Evolutionary conservation across 37 sponge, comb jelly and placozoan species (phyloP).

Genomic region (Ephydatia muelleri): DNA sequence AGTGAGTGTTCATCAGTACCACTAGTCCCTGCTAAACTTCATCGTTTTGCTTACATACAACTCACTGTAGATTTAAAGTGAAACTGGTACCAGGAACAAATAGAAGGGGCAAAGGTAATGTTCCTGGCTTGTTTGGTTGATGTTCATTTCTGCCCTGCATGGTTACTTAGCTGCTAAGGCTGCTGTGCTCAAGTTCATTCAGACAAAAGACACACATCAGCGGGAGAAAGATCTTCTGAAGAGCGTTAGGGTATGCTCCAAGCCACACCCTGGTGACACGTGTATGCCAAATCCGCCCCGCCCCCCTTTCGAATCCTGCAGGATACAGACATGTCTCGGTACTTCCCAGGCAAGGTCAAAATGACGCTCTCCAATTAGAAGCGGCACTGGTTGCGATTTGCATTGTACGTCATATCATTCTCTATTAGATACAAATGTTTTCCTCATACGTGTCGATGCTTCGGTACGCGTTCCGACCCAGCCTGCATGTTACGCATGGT

Average conservation of each 20-base stretch:
- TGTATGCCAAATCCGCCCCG: neutral
- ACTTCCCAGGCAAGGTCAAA: conserved; percentile 81
- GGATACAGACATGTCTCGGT: conserved; percentile 83
- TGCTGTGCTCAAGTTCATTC: conserved; percentile 76
- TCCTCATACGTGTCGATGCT: too few species aligned
- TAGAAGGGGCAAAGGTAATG: conserved; percentile 86
- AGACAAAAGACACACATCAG: conserved; percentile 65
- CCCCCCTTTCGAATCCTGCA: conserved; percentile 9
- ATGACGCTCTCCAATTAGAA: conserved; percentile 50
- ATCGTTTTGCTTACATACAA: too few species aligned
- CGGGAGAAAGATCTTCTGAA: conserved; percentile 90
- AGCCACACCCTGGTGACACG: neutral
- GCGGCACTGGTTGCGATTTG: too few species aligned
- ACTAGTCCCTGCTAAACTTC: too few species aligned
- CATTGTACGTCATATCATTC: too few species aligned
- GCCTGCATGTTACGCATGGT: too few species aligned
- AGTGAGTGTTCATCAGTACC: too few species aligned
- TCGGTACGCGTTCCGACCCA: too few species aligned
- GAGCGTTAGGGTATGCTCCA: conserved; percentile 77
- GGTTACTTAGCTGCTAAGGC: conserved; percentile 89
- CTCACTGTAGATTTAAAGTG: conserved; percentile 77
- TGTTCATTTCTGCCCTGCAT: too few species aligned
- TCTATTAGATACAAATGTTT: too few species aligned
- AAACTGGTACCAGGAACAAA: conserved; percentile 86
- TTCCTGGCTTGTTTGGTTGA: too few species aligned